phyloP scores from a whole-genome alignment of 2,888 invertebrate species.

The Panzeria rudis region DNA sequence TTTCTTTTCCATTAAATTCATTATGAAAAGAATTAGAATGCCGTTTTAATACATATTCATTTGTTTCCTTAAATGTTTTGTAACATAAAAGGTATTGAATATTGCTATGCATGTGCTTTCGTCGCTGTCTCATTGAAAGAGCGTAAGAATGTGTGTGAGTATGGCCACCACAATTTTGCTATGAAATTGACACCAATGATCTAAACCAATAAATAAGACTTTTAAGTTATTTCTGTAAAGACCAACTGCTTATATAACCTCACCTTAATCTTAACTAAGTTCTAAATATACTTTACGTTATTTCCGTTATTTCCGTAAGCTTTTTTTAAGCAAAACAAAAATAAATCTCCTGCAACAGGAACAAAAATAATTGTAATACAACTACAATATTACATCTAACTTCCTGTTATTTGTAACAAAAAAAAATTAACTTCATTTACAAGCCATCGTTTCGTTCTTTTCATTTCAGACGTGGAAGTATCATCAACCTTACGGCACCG shows the following conservation, averaged over 20 bases:
- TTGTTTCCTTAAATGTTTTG: no score
- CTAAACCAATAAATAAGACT: neutral
- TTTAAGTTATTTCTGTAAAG: neutral
- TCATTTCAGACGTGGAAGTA: constrained; percentile 76
- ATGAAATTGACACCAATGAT: no score
- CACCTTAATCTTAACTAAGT: neutral
- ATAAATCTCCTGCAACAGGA: constrained; percentile 33
- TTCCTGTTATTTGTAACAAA: constrained; percentile 36
- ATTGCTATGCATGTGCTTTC: no score
- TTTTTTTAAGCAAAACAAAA: neutral
- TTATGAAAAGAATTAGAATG: no score
- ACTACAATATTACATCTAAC: constrained; percentile 22
- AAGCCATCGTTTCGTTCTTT: constrained; percentile 37
- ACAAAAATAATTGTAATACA: constrained; percentile 23
- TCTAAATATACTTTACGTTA: constrained; percentile 13
- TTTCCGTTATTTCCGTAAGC: constrained; percentile 17
- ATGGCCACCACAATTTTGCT: no score
- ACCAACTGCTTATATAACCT: neutral
- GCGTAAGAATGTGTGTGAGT: no score
- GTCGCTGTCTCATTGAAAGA: no score
- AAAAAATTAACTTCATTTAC: constrained; percentile 42
- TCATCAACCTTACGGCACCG: constrained; percentile 66
- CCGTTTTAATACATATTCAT: no score
- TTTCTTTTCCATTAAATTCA: no score
- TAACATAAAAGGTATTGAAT: no score